These are phyloP conservation scores for Platerodrilus igneus DNA, from an alignment of 2,888 invertebrate genomes.

Conservation along the genomic window DNA sequence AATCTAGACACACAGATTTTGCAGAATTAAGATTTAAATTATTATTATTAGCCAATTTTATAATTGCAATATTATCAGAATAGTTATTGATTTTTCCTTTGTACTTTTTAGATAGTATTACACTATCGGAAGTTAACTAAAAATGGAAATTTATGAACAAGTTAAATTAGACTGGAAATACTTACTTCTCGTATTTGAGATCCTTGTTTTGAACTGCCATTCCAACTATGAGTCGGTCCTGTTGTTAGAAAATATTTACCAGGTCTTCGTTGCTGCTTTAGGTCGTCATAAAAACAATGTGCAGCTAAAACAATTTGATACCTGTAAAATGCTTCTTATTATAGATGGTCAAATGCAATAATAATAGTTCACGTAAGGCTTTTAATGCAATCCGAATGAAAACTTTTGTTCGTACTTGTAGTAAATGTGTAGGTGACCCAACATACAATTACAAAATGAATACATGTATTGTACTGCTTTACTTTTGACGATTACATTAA, in stretches of 20 bases:
- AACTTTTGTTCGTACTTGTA: no score
- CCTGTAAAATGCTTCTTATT: no score
- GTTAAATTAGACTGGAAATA: neutral
- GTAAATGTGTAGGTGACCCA: no score
- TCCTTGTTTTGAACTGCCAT: neutral
- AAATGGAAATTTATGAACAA: neutral
- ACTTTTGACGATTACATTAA: no score
- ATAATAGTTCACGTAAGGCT: no score
- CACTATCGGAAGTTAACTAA: constrained; percentile 1
- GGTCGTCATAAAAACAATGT: constrained; percentile 2
- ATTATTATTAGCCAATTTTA: constrained; percentile 1
- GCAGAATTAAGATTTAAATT: neutral
- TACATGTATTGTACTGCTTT: no score
- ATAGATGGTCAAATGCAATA: no score
- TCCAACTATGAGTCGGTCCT: constrained; percentile 1
- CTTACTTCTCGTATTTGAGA: neutral
- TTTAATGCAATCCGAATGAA: no score
- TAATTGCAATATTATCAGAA: constrained; percentile 10
- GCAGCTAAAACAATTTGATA: constrained; percentile 3
- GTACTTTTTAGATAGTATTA: constrained; percentile 4
- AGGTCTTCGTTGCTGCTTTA: neutral
- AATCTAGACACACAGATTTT: constrained; percentile 5
- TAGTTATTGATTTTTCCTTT: constrained; percentile 1
- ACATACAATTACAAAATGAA: no score
- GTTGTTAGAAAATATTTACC: constrained; percentile 1